Evolutionary conservation across 2,113 vertebrate genomes (phyloP).

Genomic region (Seriola dumerili): DNA sequence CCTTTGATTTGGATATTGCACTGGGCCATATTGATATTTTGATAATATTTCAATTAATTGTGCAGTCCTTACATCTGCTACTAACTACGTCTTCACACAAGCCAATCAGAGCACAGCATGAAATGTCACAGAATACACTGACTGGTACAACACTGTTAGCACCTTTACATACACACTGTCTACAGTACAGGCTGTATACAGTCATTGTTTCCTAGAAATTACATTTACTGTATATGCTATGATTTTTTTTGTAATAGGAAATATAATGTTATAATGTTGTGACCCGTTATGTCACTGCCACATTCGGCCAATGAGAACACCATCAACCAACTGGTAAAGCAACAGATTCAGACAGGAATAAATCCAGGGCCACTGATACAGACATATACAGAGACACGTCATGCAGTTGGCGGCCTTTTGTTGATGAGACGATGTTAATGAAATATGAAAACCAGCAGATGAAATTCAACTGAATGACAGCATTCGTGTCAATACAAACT

Average conservation of each 20-base stretch:
- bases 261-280: neutral
- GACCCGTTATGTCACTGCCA: no score
- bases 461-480: neutral
- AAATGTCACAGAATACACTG: neutral
- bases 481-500: conserved; percentile 27
- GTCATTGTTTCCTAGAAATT: neutral
- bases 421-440: neutral
- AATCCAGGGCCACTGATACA: neutral
- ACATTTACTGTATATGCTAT: neutral
- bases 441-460: conserved; percentile 13
- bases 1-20: no score
- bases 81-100: neutral
- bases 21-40: no score
- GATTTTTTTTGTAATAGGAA: neutral
- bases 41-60: no score
- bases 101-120: neutral
- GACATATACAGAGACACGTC: neutral
- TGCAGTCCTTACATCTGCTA: neutral
- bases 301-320: no score
- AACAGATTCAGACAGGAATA: neutral
- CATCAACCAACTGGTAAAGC: no score
- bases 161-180: neutral
- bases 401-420: neutral
- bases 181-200: neutral
- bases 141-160: neutral